Base-by-base conservation (phyloP, 2,797 vertebrate genomes). In the Neosilurus hyrtlii region DNA sequence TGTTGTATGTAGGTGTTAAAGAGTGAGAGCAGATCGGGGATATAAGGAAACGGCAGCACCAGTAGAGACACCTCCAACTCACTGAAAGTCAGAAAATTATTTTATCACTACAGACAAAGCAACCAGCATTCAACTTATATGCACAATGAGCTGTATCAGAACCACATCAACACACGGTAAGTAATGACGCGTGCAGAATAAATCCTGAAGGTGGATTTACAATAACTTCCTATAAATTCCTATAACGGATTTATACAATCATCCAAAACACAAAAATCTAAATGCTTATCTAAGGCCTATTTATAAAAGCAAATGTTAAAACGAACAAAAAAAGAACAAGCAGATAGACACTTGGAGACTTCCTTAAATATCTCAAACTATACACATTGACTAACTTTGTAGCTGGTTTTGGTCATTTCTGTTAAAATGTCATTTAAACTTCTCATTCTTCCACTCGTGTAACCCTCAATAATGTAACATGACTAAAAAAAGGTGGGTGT, bases 41-140 rank as follows among this genome's bases (percentile, higher is more conserved):
- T 88, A 0, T 98, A 99, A 0, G 96, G 93, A 90, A 99, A 99
- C 0, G 97, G 97, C 6, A 99, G 89, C 63, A 99, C 98, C 62
- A 99, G 93, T 24, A 99, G 95, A 63, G 97, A 96, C 37, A 99
- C 95, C 89, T 99, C 97, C 92, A 99, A 90, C 90, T 99, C 98
- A 77, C 98, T 99, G 88, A 83, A 57, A 66, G 24, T 20, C 76
- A 80, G 16, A 24, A 81, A 43, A 43, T 8, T 3, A 35, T 68
- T 59, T 24, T 8, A 49, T 65, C n/a, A 65, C 6, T 11, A 61
- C 30, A 26, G 5, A 9, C 24, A 24, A 30, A 56, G 16, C 56
- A 73, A 20, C 24, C 0, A 30, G 71, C 51, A 20, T 56, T 56
- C 3, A 30, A 54, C 51, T 20, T 10, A 20, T 56, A 56, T 9